A percentile compares a stretch with the other conserved stretches of the same genome.
Evolutionary conservation across 2,888 invertebrate genomes (phyloP).

Genomic region (Acanthococcus lagerstroemiae): DNA sequence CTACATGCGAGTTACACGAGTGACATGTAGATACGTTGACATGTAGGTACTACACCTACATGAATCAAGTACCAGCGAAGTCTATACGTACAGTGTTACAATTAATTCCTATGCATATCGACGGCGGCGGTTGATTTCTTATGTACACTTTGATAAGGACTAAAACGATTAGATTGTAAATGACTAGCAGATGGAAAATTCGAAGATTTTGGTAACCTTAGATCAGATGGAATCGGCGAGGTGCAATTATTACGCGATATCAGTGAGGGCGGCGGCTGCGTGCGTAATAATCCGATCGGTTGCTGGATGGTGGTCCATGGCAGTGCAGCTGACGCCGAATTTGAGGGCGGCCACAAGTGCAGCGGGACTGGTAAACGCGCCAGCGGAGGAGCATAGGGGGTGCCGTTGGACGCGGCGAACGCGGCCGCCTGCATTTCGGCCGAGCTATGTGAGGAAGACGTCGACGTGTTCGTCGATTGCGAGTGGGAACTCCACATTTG

Average conservation of each 20-base stretch:
- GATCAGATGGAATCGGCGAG: constrained; percentile 24
- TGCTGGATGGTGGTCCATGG: constrained; percentile 24
- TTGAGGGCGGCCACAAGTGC: constrained; percentile 19
- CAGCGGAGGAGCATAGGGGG: constrained; percentile 21
- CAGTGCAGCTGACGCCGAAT: constrained; percentile 13
- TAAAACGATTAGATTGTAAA: constrained; percentile 29
- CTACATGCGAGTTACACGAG: no score
- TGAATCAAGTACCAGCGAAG: no score
- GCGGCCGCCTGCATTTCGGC: constrained; percentile 13
- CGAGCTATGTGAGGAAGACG: constrained; percentile 13
- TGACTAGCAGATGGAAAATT: constrained; percentile 28
- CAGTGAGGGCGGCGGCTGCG: constrained; percentile 13
- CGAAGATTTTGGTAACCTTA: constrained; percentile 27
- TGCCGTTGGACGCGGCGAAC: constrained; percentile 14
- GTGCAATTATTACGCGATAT: constrained; percentile 24
- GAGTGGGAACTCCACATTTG: constrained; percentile 17
- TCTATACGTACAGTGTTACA: no score
- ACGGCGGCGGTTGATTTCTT: constrained; percentile 24
- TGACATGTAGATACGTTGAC: no score
- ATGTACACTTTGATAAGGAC: constrained; percentile 24
- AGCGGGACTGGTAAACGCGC: constrained; percentile 23
- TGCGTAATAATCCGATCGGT: constrained; percentile 20
- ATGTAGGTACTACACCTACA: no score
- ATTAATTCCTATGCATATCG: constrained; percentile 26
- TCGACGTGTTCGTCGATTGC: constrained; percentile 15